A percentile compares a stretch with the other conserved stretches of the same genome.
Evolutionary conservation across 2,888 invertebrate genomes (phyloP).

Genomic region (Melangyna quadrimaculata): DNA sequence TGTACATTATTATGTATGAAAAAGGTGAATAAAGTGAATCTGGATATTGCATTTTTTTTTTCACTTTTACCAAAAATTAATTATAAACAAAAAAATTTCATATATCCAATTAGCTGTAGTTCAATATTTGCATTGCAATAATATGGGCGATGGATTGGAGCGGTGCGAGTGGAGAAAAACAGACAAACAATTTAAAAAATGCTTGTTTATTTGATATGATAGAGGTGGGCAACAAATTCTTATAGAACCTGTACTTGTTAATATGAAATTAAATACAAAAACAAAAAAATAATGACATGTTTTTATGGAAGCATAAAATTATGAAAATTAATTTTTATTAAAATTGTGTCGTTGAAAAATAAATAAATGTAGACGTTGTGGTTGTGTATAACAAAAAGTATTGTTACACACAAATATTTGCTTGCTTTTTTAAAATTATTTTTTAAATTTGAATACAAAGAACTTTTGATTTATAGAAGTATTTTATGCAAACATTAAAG

Average conservation of each 20-base stretch:
- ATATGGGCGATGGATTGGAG: background rate
- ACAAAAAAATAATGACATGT: background rate
- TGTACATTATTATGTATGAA: background rate
- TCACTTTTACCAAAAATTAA: background rate
- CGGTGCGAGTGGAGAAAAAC: background rate
- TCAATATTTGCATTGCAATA: constrained; percentile 8
- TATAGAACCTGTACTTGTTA: background rate
- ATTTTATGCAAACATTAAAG: background rate
- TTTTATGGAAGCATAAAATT: background rate
- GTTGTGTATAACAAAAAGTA: background rate
- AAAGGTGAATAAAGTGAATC: background rate
- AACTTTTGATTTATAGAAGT: background rate
- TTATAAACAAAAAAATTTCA: background rate
- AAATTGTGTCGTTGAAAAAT: background rate
- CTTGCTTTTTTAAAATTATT: background rate
- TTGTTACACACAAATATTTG: background rate
- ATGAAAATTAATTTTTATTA: background rate
- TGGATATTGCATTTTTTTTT: background rate
- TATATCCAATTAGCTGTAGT: constrained; percentile 4
- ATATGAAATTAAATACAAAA: background rate
- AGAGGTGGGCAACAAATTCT: background rate
- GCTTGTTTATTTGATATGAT: background rate
- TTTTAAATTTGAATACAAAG: background rate
- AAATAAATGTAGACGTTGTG: background rate
- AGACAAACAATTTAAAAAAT: background rate